Percentiles rank a stretch among this genome's conserved stretches.
phyloP scores from a whole-genome alignment of 2,113 vertebrate species.

The Hydrolagus affinis region DNA sequence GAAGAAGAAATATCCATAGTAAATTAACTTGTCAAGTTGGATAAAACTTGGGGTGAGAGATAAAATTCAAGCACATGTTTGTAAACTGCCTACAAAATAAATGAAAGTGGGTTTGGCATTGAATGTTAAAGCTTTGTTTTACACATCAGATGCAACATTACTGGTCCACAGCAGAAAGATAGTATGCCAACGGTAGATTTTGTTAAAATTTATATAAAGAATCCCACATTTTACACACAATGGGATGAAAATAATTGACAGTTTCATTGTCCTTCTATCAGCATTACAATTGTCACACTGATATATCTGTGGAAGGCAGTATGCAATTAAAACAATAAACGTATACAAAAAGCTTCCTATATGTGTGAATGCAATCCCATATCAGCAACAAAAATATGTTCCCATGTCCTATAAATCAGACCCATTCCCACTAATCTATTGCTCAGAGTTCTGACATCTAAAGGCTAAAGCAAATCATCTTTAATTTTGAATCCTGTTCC shows the following conservation, averaged over 20 bases:
- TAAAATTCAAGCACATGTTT: not conserved
- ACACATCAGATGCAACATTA: not conserved
- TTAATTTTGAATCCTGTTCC: slow-evolving; percentile 13
- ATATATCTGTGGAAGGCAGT: not conserved
- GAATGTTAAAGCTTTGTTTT: not conserved
- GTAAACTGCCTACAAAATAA: too few relatives aligned
- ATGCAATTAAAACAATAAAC: not conserved
- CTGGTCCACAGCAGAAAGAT: not conserved
- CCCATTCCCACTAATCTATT: slow-evolving; percentile 9
- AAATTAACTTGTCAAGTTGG: slow-evolving; percentile 1
- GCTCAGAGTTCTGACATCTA: not conserved
- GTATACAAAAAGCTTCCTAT: not conserved
- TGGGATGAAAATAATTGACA: too few relatives aligned
- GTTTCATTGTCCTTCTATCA: too few relatives aligned
- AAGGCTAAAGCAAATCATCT: slow-evolving; percentile 1
- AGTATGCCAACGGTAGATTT: not conserved
- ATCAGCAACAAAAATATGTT: slow-evolving; percentile 1
- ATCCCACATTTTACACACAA: not conserved
- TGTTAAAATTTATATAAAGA: not conserved
- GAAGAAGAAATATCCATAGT: not conserved
- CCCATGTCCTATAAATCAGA: not conserved
- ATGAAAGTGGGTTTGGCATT: not conserved
- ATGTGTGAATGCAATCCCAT: not conserved
- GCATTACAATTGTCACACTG: too few relatives aligned
- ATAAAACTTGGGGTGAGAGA: not conserved